phyloP scores from a whole-genome alignment of 2,888 invertebrate genomes.

The Ophion ventricosus region DNA sequence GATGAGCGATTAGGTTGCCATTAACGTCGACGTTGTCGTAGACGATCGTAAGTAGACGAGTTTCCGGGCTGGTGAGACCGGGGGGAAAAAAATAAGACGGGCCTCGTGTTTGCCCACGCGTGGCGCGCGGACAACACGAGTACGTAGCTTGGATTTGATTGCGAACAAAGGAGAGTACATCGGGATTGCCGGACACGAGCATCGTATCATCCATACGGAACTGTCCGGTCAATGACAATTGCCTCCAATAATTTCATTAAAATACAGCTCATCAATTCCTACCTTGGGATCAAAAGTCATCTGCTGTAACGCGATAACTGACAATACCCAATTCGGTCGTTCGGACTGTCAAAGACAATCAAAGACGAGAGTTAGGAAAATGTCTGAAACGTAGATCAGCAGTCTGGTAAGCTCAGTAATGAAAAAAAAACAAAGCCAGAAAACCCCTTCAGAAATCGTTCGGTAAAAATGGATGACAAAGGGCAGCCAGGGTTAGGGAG shows the following conservation, averaged over 20 bases:
- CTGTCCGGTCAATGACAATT: background rate
- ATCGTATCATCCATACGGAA: background rate
- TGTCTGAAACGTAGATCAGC: background rate
- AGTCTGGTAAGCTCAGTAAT: background rate
- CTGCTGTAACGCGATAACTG: too few species aligned
- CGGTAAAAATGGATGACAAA: background rate
- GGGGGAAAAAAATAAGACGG: background rate
- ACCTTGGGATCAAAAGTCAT: background rate
- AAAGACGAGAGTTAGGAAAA: background rate
- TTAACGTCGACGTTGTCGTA: background rate
- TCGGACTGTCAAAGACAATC: background rate
- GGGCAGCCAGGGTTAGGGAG: background rate
- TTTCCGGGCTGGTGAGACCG: background rate
- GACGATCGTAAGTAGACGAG: slow-evolving; percentile 2
- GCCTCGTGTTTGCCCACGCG: background rate
- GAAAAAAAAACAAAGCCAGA: too few species aligned
- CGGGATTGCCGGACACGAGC: background rate
- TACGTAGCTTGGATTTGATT: background rate
- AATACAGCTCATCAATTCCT: background rate
- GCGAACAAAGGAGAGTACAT: background rate
- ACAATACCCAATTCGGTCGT: background rate
- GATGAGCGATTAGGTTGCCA: slow-evolving; percentile 28
- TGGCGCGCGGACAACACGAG: background rate
- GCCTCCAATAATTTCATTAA: background rate
- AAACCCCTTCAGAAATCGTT: background rate